Percentiles rank a stretch among this genome's conserved stretches.
These are phyloP conservation scores for Sebastiscus tertius DNA, from an alignment of 2,797 vertebrate genomes.

Conservation along the genomic window DNA sequence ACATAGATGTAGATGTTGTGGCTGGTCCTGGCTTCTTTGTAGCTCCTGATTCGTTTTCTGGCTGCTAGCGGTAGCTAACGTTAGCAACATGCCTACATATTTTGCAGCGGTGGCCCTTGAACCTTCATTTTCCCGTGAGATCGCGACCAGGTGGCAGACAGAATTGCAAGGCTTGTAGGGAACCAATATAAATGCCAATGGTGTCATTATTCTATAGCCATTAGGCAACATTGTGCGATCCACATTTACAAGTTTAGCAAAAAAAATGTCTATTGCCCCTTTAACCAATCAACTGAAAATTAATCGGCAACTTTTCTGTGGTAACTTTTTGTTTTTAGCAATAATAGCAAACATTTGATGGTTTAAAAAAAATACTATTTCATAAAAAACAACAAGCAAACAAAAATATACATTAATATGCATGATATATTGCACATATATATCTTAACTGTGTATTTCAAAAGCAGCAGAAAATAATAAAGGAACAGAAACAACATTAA, in stretches of 20 bases:
- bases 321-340: background rate
- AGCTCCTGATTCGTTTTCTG: no score
- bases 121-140: no score
- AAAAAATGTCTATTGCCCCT: no score
- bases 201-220: no score
- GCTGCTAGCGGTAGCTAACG: rapidly evolving
- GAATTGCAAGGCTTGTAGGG: no score
- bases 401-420: background rate
- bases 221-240: no score
- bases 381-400: background rate
- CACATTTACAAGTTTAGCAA: no score
- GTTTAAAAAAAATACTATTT: background rate
- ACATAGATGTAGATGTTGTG: no score
- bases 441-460: background rate
- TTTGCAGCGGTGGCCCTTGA: rapidly evolving
- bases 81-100: no score
- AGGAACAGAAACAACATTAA: background rate
- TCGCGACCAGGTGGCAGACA: rapidly evolving
- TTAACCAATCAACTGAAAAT: background rate
- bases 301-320: background rate
- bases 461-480: background rate
- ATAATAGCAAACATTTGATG: rapidly evolving
- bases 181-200: no score
- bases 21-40: no score
- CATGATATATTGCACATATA: background rate